Evolutionary conservation across 2,888 invertebrate genomes (phyloP).

Genomic region (Plebejus melissa): DNA sequence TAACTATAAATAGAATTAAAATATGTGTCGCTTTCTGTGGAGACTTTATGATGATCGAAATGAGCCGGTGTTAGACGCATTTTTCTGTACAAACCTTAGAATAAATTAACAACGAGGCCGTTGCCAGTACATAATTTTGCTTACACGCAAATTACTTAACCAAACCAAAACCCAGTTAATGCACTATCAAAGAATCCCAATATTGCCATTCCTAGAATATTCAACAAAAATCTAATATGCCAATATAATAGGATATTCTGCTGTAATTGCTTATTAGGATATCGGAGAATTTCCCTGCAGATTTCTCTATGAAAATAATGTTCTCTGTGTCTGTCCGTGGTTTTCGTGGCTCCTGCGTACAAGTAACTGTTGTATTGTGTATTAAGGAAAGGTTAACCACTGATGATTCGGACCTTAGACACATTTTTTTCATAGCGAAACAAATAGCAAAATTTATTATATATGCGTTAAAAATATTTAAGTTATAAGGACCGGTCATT

Average conservation of each 20-base stretch:
- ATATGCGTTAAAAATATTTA: neutral
- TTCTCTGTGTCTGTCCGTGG: slow-evolving; percentile 4
- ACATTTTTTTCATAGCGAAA: neutral
- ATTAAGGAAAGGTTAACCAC: neutral
- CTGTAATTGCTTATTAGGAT: neutral
- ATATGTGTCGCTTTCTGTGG: slow-evolving; percentile 21
- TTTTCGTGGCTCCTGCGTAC: neutral
- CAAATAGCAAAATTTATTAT: neutral
- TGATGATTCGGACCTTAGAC: slow-evolving; percentile 2
- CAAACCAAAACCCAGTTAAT: neutral
- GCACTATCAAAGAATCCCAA: too few species aligned
- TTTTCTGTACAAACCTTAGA: neutral
- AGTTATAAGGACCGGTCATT: neutral
- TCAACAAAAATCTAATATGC: neutral
- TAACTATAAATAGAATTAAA: slow-evolving; percentile 18
- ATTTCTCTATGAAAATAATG: neutral
- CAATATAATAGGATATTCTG: neutral
- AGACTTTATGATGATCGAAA: slow-evolving; percentile 16
- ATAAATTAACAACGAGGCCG: neutral
- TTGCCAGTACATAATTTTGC: neutral
- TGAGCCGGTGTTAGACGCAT: neutral
- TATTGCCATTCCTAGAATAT: neutral
- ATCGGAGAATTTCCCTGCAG: neutral
- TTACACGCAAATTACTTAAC: neutral
- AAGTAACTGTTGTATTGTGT: neutral